Conservation (phyloP, 2,113 vertebrate species). For the Porphyrio hochstetteri region DNA sequence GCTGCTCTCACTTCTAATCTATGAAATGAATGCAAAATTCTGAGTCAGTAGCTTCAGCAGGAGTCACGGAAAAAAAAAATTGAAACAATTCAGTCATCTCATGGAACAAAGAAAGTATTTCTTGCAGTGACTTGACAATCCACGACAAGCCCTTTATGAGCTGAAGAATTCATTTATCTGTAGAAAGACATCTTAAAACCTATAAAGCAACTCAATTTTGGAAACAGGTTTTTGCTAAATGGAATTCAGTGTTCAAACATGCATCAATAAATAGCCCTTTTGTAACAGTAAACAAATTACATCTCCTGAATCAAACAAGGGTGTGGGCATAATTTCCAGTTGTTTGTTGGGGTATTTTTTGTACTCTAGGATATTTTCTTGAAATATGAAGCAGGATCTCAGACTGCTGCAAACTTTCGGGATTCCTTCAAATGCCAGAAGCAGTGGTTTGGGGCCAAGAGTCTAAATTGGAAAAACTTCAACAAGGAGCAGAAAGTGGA, state of each 20-base stretch:
- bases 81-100: background rate
- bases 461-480: too few species aligned
- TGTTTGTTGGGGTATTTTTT: background rate
- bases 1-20: background rate
- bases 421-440: background rate
- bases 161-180: background rate
- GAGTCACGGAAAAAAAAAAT: background rate
- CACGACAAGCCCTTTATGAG: background rate
- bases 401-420: background rate
- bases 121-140: background rate
- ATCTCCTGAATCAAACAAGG: background rate
- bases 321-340: background rate
- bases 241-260: background rate
- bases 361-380: background rate
- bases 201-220: background rate
- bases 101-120: background rate
- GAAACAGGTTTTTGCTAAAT: background rate
- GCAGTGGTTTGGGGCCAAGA: too few species aligned
- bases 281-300: background rate
- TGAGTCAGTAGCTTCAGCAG: background rate
- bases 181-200: background rate
- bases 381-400: background rate
- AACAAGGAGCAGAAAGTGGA: too few species aligned
- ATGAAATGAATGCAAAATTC: background rate
- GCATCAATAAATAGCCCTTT: background rate